Evolutionary conservation across 1,140 invertebrate genomes (phyloP).

Genomic region (Ceratoteleas bidentatus): DNA sequence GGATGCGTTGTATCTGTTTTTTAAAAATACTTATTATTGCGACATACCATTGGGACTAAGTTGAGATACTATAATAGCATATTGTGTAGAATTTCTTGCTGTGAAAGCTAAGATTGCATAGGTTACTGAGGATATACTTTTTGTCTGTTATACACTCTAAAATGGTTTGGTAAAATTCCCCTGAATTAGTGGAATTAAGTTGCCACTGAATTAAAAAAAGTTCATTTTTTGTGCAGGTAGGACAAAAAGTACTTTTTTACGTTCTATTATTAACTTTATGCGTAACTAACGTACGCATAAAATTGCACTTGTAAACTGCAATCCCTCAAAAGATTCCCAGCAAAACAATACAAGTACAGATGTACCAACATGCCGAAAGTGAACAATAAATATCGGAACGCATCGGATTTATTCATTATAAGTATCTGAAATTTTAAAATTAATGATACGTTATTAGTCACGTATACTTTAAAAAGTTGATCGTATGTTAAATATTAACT

Average conservation of each 20-base stretch:
- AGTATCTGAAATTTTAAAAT: slow-evolving; percentile 13
- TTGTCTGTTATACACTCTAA: no score
- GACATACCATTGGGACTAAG: no score
- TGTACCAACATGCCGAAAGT: slow-evolving; percentile 11
- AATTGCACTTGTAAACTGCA: slow-evolving; percentile 1
- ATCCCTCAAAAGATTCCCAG: slow-evolving; percentile 5
- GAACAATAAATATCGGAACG: slow-evolving; percentile 8
- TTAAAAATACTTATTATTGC: no score
- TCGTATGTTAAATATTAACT: slow-evolving; percentile 1
- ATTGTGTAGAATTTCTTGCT: no score
- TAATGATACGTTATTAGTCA: background rate
- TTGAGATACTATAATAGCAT: no score
- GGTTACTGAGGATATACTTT: no score
- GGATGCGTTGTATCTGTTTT: slow-evolving; percentile 11
- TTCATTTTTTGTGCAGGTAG: background rate
- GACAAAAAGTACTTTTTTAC: no score
- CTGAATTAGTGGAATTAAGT: no score
- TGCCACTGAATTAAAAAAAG: background rate
- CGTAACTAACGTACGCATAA: slow-evolving; percentile 10
- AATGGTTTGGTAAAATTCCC: no score
- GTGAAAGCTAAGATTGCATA: no score
- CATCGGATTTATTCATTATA: slow-evolving; percentile 19
- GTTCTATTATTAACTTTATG: background rate
- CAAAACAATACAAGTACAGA: slow-evolving; percentile 16
- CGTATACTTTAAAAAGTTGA: background rate